Conservation (phyloP, 2,888 invertebrate genomes). For the Tinea trinotella region DNA sequence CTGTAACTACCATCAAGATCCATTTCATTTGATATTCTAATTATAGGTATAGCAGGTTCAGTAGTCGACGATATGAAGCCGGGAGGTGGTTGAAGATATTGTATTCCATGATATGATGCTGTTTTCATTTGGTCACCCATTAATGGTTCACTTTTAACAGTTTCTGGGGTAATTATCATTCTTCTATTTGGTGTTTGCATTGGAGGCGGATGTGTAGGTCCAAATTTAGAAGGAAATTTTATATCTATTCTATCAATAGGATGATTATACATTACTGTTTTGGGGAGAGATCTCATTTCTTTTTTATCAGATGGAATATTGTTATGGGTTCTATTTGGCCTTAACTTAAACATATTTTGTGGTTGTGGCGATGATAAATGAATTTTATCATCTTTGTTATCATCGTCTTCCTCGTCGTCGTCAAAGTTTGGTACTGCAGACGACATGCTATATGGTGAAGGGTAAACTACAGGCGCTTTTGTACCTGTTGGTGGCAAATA, state of each 20-base stretch:
- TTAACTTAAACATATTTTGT: slow-evolving; percentile 30
- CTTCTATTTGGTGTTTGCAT: slow-evolving; percentile 35
- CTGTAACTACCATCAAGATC: slow-evolving; percentile 70
- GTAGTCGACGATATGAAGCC: slow-evolving; percentile 53
- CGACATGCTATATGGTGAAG: slow-evolving; percentile 43
- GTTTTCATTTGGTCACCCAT: slow-evolving; percentile 44
- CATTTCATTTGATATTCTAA: slow-evolving; percentile 68
- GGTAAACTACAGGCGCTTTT: slow-evolving; percentile 43
- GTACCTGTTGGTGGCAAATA: slow-evolving; percentile 49
- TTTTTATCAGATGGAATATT: slow-evolving; percentile 30
- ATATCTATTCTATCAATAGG: slow-evolving; percentile 49
- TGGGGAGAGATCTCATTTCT: slow-evolving; percentile 36
- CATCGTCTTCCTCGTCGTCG: slow-evolving; percentile 37
- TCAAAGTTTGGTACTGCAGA: slow-evolving; percentile 38
- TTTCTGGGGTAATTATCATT: slow-evolving; percentile 47
- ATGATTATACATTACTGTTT: slow-evolving; percentile 33
- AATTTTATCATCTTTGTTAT: slow-evolving; percentile 29
- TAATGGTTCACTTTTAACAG: slow-evolving; percentile 35
- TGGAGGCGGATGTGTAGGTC: slow-evolving; percentile 24
- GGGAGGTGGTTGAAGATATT: slow-evolving; percentile 43
- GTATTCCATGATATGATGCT: slow-evolving; percentile 37
- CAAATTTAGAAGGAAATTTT: slow-evolving; percentile 35
- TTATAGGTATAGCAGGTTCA: slow-evolving; percentile 63
- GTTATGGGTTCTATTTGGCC: slow-evolving; percentile 29
- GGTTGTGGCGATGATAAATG: slow-evolving; percentile 27